Evolutionary conservation across 2,797 vertebrate genomes (phyloP).

Genomic region (Sebastes oblongus): DNA sequence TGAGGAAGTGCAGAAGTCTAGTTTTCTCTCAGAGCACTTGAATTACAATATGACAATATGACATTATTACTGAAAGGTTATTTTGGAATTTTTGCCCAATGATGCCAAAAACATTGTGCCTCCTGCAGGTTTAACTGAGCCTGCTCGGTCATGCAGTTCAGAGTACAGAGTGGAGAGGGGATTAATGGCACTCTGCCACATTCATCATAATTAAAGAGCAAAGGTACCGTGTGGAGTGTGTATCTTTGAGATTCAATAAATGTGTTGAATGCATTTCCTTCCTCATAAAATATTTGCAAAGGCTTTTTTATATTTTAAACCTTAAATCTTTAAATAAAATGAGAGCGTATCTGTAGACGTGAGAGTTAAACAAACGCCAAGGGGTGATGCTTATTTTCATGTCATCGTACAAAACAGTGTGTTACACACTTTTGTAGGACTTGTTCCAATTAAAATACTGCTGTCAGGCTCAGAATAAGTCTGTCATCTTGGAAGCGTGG

Average conservation of each 20-base stretch:
- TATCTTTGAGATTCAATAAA: no score
- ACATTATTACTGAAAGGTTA: no score
- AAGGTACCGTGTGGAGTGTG: background rate
- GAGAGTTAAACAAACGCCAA: no score
- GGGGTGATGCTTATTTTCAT: no score
- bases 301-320: background rate
- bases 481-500: background rate
- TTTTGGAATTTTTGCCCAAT: no score
- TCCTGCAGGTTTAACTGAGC: no score
- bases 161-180: background rate
- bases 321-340: no score
- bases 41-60: no score
- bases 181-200: background rate
- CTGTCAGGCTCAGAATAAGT: background rate
- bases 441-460: background rate
- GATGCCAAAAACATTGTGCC: no score
- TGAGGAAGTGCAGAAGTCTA: no score
- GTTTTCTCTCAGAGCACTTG: rapidly evolving
- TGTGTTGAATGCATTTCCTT: background rate
- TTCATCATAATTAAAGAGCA: background rate
- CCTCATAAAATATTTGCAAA: background rate
- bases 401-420: background rate
- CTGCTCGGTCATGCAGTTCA: background rate
- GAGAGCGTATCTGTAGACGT: no score
- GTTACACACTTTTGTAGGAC: background rate